phyloP scores from a whole-genome alignment of 2,113 vertebrate species.

The Lates calcarifer region DNA sequence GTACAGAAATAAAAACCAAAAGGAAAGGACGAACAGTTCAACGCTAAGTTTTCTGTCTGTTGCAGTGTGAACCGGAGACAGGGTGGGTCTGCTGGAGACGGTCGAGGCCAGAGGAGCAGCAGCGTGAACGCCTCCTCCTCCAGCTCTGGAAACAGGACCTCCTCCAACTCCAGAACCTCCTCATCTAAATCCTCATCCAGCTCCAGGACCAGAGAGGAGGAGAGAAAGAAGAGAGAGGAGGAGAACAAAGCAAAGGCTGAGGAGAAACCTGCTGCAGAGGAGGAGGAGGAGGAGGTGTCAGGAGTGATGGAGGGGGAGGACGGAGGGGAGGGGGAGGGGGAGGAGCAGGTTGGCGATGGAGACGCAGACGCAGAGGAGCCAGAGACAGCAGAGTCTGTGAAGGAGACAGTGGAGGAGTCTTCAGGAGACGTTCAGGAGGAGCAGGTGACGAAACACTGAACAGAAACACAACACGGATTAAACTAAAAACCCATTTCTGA shows the following conservation, averaged over 20 bases:
- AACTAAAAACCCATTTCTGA: neutral
- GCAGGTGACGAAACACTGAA: neutral
- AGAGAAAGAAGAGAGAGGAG: constrained; percentile 27
- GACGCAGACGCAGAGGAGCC: constrained; percentile 34
- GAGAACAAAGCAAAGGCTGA: constrained; percentile 22
- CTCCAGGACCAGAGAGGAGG: constrained; percentile 65
- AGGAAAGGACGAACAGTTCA: too few relatives aligned
- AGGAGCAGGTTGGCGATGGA: constrained; percentile 36
- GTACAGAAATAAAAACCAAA: too few relatives aligned
- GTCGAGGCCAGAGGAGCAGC: constrained; percentile 4
- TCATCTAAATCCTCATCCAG: constrained; percentile 44
- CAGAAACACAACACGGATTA: neutral
- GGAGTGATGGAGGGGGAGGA: constrained; percentile 69
- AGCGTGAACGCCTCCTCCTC: constrained; percentile 2
- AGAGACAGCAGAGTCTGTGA: neutral
- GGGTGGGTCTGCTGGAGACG: constrained; percentile 20
- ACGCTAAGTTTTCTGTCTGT: neutral
- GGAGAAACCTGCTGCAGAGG: constrained; percentile 30
- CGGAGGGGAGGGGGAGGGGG: neutral
- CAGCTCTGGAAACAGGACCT: constrained; percentile 45
- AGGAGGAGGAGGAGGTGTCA: constrained; percentile 61
- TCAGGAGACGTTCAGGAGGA: neutral
- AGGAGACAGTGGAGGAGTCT: neutral
- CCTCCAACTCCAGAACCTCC: constrained; percentile 53
- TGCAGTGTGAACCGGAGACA: constrained; percentile 75